Base-by-base conservation (phyloP, 2,113 vertebrate species). In the Heloderma charlesbogerti region DNA sequence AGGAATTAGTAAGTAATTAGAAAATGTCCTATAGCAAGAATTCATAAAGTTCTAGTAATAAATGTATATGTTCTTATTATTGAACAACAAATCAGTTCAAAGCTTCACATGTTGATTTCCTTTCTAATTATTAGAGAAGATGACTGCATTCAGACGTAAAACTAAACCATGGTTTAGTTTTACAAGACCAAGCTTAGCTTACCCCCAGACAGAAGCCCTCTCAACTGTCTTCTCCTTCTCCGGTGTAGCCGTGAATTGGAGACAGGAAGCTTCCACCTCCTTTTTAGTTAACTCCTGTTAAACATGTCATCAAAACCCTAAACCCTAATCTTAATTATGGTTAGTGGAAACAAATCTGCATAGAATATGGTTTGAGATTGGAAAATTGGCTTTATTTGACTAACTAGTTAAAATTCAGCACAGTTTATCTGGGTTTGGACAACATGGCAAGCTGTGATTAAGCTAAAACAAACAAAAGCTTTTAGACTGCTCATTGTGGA, bases 1-100 rank as follows among this genome's bases (percentile, higher is more conserved):
- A 94, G 94, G 97, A 98, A 85, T 92, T 92, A 89, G 92, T 99
- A 95, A 98, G 97, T 94, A 98, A 97, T 90, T 98, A 72, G 7
- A 74, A 87, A 69, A 83, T 54, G 37, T 57, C 7, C 3, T 86
- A 6, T 54, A 79, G 13, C 1, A 51, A 90, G 15, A 43, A 27
- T 84, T 57, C 69, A 3, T 72, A 31, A 25, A 37, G 22, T 78
- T 25, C 9, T 66, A 67, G 54, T 18, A 77, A 78, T 78, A 89
- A 60, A 34, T 83, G 13, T 60, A 34, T n/a, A 40, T 66, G 45
- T 16, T 34, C 74, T 78, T 69, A 66, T 67, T 84, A 15, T 16
- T 89, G 37, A 74, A n/a, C 34, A 86, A 9, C 75, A 13, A 75
- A 84, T 66, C 22, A 13, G 10, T 84, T 60, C 37, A 40, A 1